Evolutionary conservation across 1,140 invertebrate species (phyloP).

Genomic region (Ceratitis capitata): DNA sequence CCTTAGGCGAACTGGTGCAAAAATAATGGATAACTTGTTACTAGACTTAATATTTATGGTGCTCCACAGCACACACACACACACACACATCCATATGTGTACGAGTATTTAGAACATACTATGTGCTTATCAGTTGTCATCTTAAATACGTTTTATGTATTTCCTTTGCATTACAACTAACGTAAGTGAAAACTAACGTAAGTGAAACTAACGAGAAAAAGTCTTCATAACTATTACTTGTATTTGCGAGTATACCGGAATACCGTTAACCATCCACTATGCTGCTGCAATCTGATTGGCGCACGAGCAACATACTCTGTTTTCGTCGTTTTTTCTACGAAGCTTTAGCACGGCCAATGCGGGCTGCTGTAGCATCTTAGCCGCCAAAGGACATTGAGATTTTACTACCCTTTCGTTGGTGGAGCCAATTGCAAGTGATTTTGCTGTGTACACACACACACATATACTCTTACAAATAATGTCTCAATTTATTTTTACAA

Average conservation of each 20-base stretch:
- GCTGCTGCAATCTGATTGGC: conserved; percentile 18
- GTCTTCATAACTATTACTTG: not conserved
- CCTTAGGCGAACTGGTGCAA: too few species aligned
- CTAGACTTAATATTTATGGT: too few species aligned
- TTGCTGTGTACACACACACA: not conserved
- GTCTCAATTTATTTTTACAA: not conserved
- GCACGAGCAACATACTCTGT: not conserved
- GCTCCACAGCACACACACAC: too few species aligned
- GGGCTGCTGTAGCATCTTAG: not conserved
- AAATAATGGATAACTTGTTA: too few species aligned
- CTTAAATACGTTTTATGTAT: too few species aligned
- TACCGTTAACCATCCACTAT: not conserved
- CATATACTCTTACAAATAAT: not conserved
- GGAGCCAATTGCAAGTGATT: conserved; percentile 2
- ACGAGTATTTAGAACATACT: too few species aligned
- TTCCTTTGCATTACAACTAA: not conserved
- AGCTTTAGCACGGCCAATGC: not conserved
- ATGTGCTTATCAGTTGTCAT: not conserved
- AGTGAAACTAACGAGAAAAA: not conserved
- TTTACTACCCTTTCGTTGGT: not conserved
- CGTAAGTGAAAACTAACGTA: not conserved
- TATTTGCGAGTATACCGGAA: not conserved
- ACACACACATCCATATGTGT: too few species aligned
- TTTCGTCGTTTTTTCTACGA: not conserved
- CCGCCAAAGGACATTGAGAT: not conserved